Evolutionary conservation across 2,113 vertebrate species (phyloP).

Genomic region (Chelonoidis abingdonii): DNA sequence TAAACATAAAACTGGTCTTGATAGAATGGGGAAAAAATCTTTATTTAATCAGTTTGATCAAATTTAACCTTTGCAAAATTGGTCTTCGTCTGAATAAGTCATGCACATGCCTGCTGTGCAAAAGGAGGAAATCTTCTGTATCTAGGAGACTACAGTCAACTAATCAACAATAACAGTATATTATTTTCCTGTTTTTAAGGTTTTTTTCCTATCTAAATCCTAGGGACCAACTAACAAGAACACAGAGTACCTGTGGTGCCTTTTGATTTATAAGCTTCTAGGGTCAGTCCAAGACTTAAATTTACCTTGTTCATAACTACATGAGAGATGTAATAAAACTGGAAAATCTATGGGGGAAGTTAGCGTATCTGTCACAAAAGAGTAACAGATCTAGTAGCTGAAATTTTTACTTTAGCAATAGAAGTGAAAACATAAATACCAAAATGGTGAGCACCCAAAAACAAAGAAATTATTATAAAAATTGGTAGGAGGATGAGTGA

Average conservation of each 20-base stretch:
- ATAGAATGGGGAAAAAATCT: conserved; percentile 62
- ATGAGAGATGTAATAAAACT: conserved; percentile 22
- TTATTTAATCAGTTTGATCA: conserved; percentile 81
- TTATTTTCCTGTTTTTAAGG: conserved; percentile 72
- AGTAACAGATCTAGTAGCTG: neutral
- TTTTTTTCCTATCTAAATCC: conserved; percentile 59
- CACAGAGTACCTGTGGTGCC: conserved; percentile 57
- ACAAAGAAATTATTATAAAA: neutral
- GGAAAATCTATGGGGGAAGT: conserved; percentile 10
- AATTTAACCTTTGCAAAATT: conserved; percentile 78
- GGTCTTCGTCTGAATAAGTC: conserved; percentile 71
- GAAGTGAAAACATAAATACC: conserved; percentile 13
- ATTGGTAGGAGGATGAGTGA: neutral
- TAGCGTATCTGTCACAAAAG: conserved; percentile 4
- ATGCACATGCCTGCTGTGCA: conserved; percentile 74
- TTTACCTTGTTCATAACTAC: conserved; percentile 42
- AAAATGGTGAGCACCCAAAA: neutral
- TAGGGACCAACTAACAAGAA: conserved; percentile 68
- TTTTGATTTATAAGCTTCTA: conserved; percentile 68
- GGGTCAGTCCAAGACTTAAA: conserved; percentile 40
- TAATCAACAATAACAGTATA: conserved; percentile 76
- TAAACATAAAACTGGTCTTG: conserved; percentile 52
- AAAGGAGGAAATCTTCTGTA: conserved; percentile 67
- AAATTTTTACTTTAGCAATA: conserved; percentile 10
- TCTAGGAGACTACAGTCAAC: conserved; percentile 74